phyloP scores from a whole-genome alignment of 1,140 invertebrate genomes.

The Holcopasites calliopsidis region DNA sequence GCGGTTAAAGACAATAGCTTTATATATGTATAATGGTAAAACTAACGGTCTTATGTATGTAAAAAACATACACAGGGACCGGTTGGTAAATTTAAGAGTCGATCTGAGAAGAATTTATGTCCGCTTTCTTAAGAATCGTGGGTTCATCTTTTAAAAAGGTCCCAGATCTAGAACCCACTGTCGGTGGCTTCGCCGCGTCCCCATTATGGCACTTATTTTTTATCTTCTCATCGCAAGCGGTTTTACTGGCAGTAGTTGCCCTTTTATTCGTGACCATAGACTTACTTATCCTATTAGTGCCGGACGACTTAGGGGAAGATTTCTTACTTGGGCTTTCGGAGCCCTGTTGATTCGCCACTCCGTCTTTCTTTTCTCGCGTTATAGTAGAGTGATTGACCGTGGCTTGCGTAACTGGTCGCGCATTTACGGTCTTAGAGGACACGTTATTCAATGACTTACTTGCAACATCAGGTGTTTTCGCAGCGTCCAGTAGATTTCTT shows the following conservation, averaged over 20 bases:
- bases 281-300: constrained; percentile 57
- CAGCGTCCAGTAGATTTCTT: constrained; percentile 74
- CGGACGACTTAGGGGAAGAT: constrained; percentile 73
- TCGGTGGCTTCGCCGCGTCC: constrained; percentile 71
- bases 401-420: constrained; percentile 47
- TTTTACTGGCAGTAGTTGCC: constrained; percentile 47
- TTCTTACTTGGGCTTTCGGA: constrained; percentile 73
- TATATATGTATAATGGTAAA: constrained; percentile 29
- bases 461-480: constrained; percentile 74
- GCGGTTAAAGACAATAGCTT: constrained; percentile 45
- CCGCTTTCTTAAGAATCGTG: constrained; percentile 79
- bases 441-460: constrained; percentile 58
- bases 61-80: constrained; percentile 28
- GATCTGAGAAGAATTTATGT: constrained; percentile 76
- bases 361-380: constrained; percentile 67
- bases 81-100: constrained; percentile 62
- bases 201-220: constrained; percentile 72
- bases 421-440: constrained; percentile 21
- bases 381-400: constrained; percentile 26
- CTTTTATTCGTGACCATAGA: constrained; percentile 42
- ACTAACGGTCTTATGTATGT: constrained; percentile 7
- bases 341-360: constrained; percentile 57
- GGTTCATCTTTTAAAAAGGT: constrained; percentile 88
- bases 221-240: constrained; percentile 62
- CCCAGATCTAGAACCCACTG: constrained; percentile 82